Conservation (phyloP, 2,888 invertebrate species). For the Hymenopus coronatus region DNA sequence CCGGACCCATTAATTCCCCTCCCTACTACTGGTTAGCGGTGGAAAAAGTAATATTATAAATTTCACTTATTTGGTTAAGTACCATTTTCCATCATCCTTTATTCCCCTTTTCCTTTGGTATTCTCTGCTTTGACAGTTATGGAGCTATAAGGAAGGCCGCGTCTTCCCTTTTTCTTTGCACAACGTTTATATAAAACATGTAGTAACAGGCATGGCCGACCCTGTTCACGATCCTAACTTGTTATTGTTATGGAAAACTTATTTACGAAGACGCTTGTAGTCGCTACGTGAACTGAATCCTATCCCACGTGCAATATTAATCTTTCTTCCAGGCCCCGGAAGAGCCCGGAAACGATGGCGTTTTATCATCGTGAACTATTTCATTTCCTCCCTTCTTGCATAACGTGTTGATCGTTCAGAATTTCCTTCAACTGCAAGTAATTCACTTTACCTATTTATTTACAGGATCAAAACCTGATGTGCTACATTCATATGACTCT, state of each 20-base stretch:
- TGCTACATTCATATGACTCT: no score
- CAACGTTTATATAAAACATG: slow-evolving; percentile 14
- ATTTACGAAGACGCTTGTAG: not conserved
- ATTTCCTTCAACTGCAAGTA: no score
- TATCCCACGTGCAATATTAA: not conserved
- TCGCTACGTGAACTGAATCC: not conserved
- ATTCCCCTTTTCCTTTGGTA: not conserved
- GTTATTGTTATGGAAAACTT: not conserved
- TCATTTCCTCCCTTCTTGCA: not conserved
- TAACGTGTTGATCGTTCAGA: no score
- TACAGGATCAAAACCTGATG: no score
- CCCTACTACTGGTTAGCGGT: no score
- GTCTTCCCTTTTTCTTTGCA: not conserved
- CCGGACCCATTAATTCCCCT: no score
- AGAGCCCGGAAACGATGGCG: not conserved
- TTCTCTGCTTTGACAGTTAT: slow-evolving; percentile 5
- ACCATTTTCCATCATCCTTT: not conserved
- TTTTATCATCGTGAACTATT: not conserved
- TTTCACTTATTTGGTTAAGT: no score
- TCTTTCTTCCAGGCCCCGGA: not conserved
- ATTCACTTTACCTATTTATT: no score
- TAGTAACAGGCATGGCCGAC: not conserved
- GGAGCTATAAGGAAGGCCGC: not conserved
- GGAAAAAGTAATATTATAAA: no score
- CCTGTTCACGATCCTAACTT: not conserved